Base-by-base conservation (phyloP, 2,888 invertebrate species). In the Lamellibrachia satsuma region DNA sequence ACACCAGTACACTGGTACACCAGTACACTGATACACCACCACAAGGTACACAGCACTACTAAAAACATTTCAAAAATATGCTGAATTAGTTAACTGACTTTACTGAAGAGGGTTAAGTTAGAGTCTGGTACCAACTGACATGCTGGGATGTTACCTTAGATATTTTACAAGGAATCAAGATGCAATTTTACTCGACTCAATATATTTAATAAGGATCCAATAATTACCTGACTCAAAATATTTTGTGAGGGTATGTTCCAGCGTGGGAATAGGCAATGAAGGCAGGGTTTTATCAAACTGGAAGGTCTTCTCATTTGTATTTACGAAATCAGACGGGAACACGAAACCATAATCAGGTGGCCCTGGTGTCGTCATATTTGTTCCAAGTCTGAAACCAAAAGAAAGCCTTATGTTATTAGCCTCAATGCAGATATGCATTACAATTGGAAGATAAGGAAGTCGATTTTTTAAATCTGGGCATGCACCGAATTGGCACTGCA, bases 261-360 rank as follows among this genome's bases (percentile, higher is more conserved):
- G 95, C 7, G 96, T 95, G 39, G 97, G 97, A 52, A 97, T 95
- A 8, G 97, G 97, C 22, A 97, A 95, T 8, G 97, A 95, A 4
- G 97, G 97, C 39, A 97, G 95, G 7, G 95, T 94, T 90, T 97
- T 96, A 94, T 97, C 97, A 94, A 96, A 96, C 93, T 97, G 96
- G 95, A 97, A 97, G 1, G 97, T 97, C 94, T 95, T 96, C 93
- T 96, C 96, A 55, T 94, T 93, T 90, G 22, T 52, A 27, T 57
- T 90, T 9, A 93, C 11, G 90, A 91, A 93, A 1, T 39, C 15
- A 9, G 27, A 27, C 39, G 93, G 93, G 52, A 93, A 52, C 27
- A 90, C 75, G 92, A 93, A 92, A 39, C 92, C 92, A 91, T 92
- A 92, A n/a, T 92, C 51, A 15, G 92, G 92, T n/a, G 92, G 91